Conservation (phyloP, 2,797 vertebrate genomes). For the Hypotaenidia okinawae region DNA sequence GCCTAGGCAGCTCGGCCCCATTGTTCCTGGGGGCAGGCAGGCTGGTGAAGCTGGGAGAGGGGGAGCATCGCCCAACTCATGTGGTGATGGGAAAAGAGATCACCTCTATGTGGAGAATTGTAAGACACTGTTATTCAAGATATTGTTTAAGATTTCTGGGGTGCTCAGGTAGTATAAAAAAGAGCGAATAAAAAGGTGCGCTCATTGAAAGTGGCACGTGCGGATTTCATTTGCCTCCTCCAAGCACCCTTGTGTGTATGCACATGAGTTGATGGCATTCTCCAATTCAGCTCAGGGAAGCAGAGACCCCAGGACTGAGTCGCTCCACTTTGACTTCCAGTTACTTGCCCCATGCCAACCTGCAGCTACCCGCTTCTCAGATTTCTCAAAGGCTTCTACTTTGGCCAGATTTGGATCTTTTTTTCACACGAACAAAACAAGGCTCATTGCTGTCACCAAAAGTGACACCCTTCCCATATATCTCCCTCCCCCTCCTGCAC, state of each 20-base stretch:
- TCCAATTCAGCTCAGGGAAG: not conserved
- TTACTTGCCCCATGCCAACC: not conserved
- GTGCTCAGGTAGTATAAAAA: not conserved
- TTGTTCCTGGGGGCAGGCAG: not conserved
- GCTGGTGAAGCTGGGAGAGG: not conserved
- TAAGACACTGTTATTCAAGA: not conserved
- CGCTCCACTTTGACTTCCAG: not conserved
- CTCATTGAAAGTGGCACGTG: not conserved
- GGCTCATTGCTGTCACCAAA: conserved; percentile 59
- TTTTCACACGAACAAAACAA: conserved; percentile 41
- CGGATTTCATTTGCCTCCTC: not conserved
- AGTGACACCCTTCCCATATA: conserved; percentile 48
- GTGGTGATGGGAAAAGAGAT: not conserved
- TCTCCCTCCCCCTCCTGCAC: conserved; percentile 52
- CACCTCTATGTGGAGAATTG: not conserved
- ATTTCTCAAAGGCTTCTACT: conserved; percentile 23
- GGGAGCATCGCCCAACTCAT: not conserved
- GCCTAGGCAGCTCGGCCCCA: conserved; percentile 37
- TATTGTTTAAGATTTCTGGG: not conserved
- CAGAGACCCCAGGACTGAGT: not conserved
- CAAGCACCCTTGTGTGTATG: not conserved
- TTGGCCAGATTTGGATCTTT: not conserved
- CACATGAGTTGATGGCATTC: not conserved
- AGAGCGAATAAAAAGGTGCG: not conserved
- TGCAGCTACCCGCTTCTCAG: not conserved